Percentiles rank a stretch among this genome's conserved stretches.
Evolutionary conservation across 1,140 invertebrate species (phyloP).

Genomic region (Temnothorax longispinosus): DNA sequence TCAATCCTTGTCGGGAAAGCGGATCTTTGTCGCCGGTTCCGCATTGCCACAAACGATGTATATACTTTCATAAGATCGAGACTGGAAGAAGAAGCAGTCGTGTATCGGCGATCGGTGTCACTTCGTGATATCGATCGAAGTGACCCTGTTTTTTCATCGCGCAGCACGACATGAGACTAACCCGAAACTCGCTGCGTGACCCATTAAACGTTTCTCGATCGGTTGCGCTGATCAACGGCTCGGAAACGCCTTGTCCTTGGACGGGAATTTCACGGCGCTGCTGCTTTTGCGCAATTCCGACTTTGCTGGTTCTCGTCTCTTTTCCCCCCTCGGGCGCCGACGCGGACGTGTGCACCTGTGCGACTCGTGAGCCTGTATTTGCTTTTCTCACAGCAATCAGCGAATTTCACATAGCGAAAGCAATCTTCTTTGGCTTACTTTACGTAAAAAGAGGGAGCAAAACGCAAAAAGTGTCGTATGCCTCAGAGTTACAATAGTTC

Average conservation of each 20-base stretch:
- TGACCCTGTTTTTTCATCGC: conserved; percentile 48
- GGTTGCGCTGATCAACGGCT: conserved; percentile 13
- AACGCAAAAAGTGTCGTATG: background rate
- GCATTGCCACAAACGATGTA: background rate
- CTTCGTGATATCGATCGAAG: conserved; percentile 38
- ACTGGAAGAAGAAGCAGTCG: conserved; percentile 1
- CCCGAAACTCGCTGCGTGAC: conserved; percentile 11
- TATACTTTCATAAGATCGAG: background rate
- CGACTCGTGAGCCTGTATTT: conserved; percentile 27
- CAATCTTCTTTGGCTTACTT: background rate
- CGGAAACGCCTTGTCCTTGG: conserved; percentile 66
- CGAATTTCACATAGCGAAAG: background rate
- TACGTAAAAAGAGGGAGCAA: background rate
- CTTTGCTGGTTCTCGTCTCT: conserved; percentile 20
- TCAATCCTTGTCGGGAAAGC: background rate
- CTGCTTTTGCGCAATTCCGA: conserved; percentile 56
- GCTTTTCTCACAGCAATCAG: conserved; percentile 43
- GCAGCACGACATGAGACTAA: background rate
- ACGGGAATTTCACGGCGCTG: conserved; percentile 61
- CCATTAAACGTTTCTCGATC: conserved; percentile 48
- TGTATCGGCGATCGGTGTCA: conserved; percentile 23
- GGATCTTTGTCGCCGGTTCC: background rate
- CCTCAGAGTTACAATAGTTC: background rate
- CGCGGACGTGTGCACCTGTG: conserved; percentile 45
- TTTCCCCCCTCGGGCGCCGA: background rate